A percentile compares a stretch with the other conserved stretches of the same genome.
phyloP scores from a whole-genome alignment of 2,113 vertebrate species.

The Nesospiza acunhae region DNA sequence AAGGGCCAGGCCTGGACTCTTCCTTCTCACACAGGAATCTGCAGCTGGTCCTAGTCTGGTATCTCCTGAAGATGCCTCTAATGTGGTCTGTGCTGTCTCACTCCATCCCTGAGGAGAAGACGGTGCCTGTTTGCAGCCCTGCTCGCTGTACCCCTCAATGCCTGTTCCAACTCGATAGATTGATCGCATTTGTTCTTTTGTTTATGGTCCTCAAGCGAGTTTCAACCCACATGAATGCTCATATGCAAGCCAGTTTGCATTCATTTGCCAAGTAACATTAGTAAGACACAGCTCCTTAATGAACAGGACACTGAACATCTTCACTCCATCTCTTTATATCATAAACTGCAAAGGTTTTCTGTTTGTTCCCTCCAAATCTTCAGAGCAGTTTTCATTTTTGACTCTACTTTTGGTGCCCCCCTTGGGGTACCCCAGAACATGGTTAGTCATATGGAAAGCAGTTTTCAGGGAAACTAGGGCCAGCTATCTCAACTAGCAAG shows the following conservation, averaged over 20 bases:
- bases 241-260: neutral
- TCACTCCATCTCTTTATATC: neutral
- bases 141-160: neutral
- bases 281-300: neutral
- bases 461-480: neutral
- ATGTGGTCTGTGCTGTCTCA: neutral
- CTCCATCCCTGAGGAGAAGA: slow-evolving; percentile 10
- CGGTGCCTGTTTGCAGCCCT: neutral
- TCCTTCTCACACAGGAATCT: slow-evolving; percentile 35
- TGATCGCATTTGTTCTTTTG: slow-evolving; percentile 54
- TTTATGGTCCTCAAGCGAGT: slow-evolving; percentile 61
- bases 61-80: slow-evolving; percentile 25
- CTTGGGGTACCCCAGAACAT: neutral
- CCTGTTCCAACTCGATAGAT: slow-evolving; percentile 65
- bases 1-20: slow-evolving; percentile 9
- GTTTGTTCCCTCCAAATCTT: neutral
- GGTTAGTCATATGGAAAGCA: neutral
- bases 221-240: slow-evolving; percentile 53
- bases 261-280: slow-evolving; percentile 25
- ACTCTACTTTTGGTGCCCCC: neutral
- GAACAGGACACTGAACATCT: neutral
- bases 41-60: slow-evolving; percentile 9
- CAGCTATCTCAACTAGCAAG: neutral
- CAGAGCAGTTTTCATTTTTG: neutral
- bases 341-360: neutral